phyloP scores from a whole-genome alignment of 2,113 vertebrate species.

The Gnathonemus echidnorhynchus region DNA sequence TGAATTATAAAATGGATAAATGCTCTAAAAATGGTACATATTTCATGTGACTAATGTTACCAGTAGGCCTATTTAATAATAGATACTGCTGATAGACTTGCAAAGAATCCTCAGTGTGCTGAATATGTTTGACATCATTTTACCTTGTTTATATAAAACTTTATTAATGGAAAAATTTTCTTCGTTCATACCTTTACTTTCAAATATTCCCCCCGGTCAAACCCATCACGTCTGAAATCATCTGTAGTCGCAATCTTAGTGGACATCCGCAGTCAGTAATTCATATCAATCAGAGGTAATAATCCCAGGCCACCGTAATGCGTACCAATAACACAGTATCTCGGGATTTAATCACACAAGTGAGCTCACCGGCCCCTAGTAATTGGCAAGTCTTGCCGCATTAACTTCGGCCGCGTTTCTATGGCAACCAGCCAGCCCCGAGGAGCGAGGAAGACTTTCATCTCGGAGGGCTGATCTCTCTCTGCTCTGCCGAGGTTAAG shows the following conservation, averaged over 20 bases:
- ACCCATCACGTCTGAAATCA: not conserved
- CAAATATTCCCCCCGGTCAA: not conserved
- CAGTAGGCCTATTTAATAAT: not conserved
- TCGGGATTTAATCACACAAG: slow-evolving; percentile 52
- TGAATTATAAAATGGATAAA: not conserved
- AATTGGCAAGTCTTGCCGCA: slow-evolving; percentile 54
- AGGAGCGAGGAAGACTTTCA: slow-evolving; percentile 41
- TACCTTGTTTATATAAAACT: not conserved
- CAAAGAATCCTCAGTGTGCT: not conserved
- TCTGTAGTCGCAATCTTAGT: not conserved
- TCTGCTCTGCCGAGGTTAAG: slow-evolving; percentile 37
- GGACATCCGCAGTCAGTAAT: not conserved
- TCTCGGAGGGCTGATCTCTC: slow-evolving; percentile 34
- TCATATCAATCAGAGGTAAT: not conserved
- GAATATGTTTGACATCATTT: not conserved
- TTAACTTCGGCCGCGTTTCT: slow-evolving; percentile 53
- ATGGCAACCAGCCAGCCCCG: slow-evolving; percentile 49
- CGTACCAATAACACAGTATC: slow-evolving; percentile 4
- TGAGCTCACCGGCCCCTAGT: slow-evolving; percentile 54
- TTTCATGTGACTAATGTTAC: not conserved
- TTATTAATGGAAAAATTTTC: not conserved
- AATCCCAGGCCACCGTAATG: slow-evolving; percentile 16
- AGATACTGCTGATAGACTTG: not conserved
- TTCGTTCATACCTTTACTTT: not conserved
- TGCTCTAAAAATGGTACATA: not conserved